phyloP scores from a whole-genome alignment of 92 coral and sea anemone genomes.

The Siderastrea radians region DNA sequence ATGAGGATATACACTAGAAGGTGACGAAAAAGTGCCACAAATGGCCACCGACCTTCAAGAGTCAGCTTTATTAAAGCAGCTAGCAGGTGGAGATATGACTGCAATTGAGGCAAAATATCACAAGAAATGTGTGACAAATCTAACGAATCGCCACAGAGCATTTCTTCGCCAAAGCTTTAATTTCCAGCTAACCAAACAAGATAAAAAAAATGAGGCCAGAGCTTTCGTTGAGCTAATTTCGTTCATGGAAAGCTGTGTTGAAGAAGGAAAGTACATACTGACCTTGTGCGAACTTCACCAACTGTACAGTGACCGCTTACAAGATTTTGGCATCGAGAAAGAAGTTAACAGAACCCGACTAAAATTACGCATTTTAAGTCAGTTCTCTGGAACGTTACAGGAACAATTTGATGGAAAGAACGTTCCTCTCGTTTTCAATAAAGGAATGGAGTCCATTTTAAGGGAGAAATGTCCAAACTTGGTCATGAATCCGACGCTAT shows the following conservation, averaged over 20 bases:
- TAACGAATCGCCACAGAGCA: conserved; percentile 18
- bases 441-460: neutral
- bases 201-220: conserved; percentile 50
- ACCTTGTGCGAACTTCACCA: conserved; percentile 25
- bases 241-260: conserved; percentile 18
- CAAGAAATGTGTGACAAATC: conserved; percentile 15
- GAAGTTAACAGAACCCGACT: too few relatives aligned
- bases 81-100: neutral
- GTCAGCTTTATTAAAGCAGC: neutral
- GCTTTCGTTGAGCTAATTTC: conserved; percentile 41
- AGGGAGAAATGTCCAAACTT: neutral
- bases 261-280: neutral
- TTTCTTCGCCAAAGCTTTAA: neutral
- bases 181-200: conserved; percentile 10
- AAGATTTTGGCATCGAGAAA: conserved; percentile 51
- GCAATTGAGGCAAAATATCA: conserved; percentile 27
- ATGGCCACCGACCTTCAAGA: conserved; percentile 36
- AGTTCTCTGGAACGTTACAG: neutral
- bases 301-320: conserved; percentile 30
- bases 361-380: neutral
- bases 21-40: conserved; percentile 11
- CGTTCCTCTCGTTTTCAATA: neutral
- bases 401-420: neutral
- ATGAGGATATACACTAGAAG: conserved; percentile 26
- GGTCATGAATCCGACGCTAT: conserved; percentile 7